Percentiles rank a stretch among this genome's conserved stretches.
phyloP scores from a whole-genome alignment of 1,140 invertebrate genomes.

The Drosophila eugracilis region DNA sequence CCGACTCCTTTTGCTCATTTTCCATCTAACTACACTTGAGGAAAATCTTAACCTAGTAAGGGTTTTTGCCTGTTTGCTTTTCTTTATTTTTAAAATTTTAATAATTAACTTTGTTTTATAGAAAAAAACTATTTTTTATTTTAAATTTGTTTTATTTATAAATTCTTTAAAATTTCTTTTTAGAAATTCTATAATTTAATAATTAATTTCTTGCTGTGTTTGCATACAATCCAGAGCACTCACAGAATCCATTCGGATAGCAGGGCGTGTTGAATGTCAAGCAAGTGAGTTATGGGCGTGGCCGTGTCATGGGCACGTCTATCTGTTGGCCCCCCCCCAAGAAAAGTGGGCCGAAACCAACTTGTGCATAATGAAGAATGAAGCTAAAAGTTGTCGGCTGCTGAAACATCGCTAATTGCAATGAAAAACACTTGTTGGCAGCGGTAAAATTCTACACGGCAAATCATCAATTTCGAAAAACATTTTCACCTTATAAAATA shows the following conservation, averaged over 20 bases:
- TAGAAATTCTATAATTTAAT: background rate
- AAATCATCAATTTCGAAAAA: background rate
- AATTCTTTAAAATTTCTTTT: background rate
- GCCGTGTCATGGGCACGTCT: conserved; percentile 44
- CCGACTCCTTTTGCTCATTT: conserved; percentile 43
- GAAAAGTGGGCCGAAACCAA: conserved; percentile 39
- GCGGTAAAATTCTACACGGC: conserved; percentile 16
- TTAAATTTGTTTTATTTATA: no score
- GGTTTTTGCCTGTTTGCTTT: no score
- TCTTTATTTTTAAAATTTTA: no score
- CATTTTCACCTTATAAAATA: background rate
- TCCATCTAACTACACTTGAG: conserved; percentile 13
- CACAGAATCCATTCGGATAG: conserved; percentile 21
- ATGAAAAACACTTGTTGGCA: conserved; percentile 67
- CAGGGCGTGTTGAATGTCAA: conserved; percentile 45
- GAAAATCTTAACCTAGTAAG: background rate
- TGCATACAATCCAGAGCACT: conserved; percentile 29
- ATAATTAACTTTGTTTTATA: no score
- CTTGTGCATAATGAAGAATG: conserved; percentile 44
- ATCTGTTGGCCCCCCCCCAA: conserved; percentile 21
- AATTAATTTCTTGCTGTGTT: background rate
- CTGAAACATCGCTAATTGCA: conserved; percentile 68
- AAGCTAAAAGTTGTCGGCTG: conserved; percentile 30
- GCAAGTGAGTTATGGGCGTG: conserved; percentile 46
- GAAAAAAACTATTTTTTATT: no score